Evolutionary conservation across 2,888 invertebrate genomes (phyloP), one percentile per base, ranked within the genome.

Genomic region (Hirtodrosophila histrioides): DNA sequence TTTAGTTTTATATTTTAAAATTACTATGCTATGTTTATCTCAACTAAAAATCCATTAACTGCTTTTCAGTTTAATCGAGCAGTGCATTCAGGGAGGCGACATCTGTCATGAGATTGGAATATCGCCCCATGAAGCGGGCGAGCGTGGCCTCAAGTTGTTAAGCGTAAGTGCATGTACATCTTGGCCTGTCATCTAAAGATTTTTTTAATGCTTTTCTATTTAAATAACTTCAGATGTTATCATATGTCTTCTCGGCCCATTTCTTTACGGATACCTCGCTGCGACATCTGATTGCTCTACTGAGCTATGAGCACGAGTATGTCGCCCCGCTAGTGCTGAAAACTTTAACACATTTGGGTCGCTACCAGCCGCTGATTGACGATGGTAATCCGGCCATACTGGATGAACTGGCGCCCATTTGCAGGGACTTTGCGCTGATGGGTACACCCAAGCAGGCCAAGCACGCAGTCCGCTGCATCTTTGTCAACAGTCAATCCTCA

Each of bases 371-470:
- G 55, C 92, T 97, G 40, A 75, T 70, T 40, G 95, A 96, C 85
- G 95, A 96, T 76, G 94, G 95, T 44, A 96, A 96, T 69, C 95
- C 96, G 0, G 92, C 94, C 39, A 92, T 97, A 54, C 95, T 96
- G 92, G 95, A 96, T 48, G 94, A 94, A 69, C 92, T 99, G 89
- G 95, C 97, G 33, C 96, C 97, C 1, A 94, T 97, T 49, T 97
- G 98, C 91, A 96, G 97, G 89, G 95, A 95, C 54, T 95, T 98
- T 90, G 96, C 97, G 0, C 95, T 96, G 86, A 94, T 95, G 41
- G 99, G 99, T 9, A 96, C 97, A 3, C 96, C 97, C 0, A 98
- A 98, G 91, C 98, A 99, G 92, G 98, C 98, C 5, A 99, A 99
- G 92, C 98, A 98, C 88, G 98, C 99, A 3, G 96, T 99, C 66